Base-by-base conservation (phyloP, 2,113 vertebrate species). In the Microtus pennsylvanicus region DNA sequence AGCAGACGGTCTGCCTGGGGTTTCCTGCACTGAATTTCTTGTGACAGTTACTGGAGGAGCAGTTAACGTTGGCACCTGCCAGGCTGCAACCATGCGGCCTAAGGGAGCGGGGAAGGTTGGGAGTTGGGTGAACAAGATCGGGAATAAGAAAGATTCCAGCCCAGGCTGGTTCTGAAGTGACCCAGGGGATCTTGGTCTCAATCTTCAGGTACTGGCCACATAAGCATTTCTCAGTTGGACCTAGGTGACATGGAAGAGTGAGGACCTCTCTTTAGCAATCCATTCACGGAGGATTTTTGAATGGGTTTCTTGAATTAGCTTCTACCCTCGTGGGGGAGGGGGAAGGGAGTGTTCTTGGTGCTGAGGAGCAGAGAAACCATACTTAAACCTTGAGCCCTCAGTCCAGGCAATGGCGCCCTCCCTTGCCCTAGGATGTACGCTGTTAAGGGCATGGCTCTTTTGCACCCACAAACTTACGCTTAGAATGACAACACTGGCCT, bases 221-320 rank as follows among this genome's bases (percentile, higher is more conserved):
- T 28, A 13, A 26, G 38, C 81, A 75, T 83, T 83, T 82, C 52
- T 50, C 45, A 55, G 45, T 35, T 26, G n/a, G 42, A 72, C 55
- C 47, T 86, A 61, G 55, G 16, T 45, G 67, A 33, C 47, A 55
- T 30, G 38, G 86, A 86, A 0, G n/a, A 30, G 26, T 91, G 58
- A 94, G 90, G 86, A 86, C 45, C 52, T 52, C 96, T 96, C 75
- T 0, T 35, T 87, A 96, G 96, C 90, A 38, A 96, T 97, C 26
- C 24, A 61, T 98, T 95, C 1, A 3, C 94, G 95, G 97, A 86
- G 75, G 90, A 87, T 87, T 98, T 97, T 96, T 95, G 58, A 96
- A 94, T 91, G 78, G 95, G 65, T 72, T 96, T 90, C 78, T 6
- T 97, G 93, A 89, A 97, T 97, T 87, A 85, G 92, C 91, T 95